Evolutionary conservation across 1,140 invertebrate genomes (phyloP).

Genomic region (Aradophagus sp.): DNA sequence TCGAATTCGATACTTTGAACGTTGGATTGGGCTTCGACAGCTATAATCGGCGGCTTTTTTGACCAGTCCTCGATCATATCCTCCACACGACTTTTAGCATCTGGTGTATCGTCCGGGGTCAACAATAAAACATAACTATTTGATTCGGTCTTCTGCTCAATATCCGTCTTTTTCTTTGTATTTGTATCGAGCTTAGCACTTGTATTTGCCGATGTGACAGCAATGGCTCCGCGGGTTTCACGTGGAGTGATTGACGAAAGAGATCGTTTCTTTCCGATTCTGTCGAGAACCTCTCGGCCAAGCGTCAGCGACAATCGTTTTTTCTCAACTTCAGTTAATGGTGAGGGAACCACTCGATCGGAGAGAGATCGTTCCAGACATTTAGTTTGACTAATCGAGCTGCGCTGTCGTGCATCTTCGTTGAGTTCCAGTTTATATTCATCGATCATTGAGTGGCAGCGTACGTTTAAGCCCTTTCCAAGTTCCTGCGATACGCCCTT

Average conservation of each 20-base stretch:
- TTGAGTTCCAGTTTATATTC: slow-evolving; percentile 36
- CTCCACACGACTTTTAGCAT: slow-evolving; percentile 69
- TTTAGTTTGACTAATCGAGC: slow-evolving; percentile 62
- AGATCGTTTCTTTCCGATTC: slow-evolving; percentile 74
- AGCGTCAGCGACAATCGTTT: slow-evolving; percentile 82
- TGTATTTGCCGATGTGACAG: slow-evolving; percentile 71
- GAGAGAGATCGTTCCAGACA: slow-evolving; percentile 57
- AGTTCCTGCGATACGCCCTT: slow-evolving; percentile 46
- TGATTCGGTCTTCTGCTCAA: slow-evolving; percentile 48
- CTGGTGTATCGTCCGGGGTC: slow-evolving; percentile 69
- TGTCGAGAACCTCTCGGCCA: slow-evolving; percentile 82
- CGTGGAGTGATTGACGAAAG: slow-evolving; percentile 75
- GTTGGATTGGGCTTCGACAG: slow-evolving; percentile 49
- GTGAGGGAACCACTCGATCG: slow-evolving; percentile 23
- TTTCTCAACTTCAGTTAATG: slow-evolving; percentile 80
- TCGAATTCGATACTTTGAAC: slow-evolving; percentile 77
- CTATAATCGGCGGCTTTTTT: slow-evolving; percentile 58
- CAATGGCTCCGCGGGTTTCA: slow-evolving; percentile 80
- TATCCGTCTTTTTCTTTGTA: slow-evolving; percentile 4
- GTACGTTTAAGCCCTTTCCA: slow-evolving; percentile 78
- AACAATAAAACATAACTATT: slow-evolving; percentile 74
- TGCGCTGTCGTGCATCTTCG: slow-evolving; percentile 62
- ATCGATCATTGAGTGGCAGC: slow-evolving; percentile 80
- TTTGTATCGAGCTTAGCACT: background rate
- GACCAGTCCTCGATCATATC: slow-evolving; percentile 74